Evolutionary conservation across 1,140 invertebrate species (phyloP).

Genomic region (Leptopilina clavipes): DNA sequence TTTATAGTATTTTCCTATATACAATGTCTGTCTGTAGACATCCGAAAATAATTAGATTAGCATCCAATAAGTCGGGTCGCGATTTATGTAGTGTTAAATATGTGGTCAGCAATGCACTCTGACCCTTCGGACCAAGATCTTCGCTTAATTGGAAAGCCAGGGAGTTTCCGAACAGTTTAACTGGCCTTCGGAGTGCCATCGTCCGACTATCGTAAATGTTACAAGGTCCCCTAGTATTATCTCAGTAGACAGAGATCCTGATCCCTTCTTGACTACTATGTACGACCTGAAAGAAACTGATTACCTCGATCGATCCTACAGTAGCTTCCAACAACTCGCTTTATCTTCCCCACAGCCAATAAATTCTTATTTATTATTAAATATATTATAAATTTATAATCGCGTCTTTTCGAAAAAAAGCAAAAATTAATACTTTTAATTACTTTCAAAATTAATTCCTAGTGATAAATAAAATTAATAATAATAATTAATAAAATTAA

Average conservation of each 20-base stretch:
- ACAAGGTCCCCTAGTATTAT: slow-evolving; percentile 62
- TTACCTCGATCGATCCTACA: slow-evolving; percentile 38
- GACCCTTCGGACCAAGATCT: slow-evolving; percentile 64
- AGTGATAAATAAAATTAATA: too few relatives aligned
- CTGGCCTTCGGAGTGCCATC: slow-evolving; percentile 69
- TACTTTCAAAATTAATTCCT: too few relatives aligned
- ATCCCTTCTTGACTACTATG: slow-evolving; percentile 53
- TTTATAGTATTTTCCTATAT: too few relatives aligned
- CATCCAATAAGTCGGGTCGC: slow-evolving; percentile 60
- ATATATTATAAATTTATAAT: too few relatives aligned
- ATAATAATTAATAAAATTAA: too few relatives aligned
- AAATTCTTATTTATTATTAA: background rate
- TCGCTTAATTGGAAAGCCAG: slow-evolving; percentile 74
- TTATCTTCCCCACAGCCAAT: background rate
- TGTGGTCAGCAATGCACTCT: slow-evolving; percentile 65
- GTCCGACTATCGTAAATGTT: slow-evolving; percentile 64
- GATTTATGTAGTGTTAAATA: slow-evolving; percentile 76
- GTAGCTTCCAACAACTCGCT: background rate
- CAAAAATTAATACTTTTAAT: too few relatives aligned
- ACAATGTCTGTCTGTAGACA: too few relatives aligned
- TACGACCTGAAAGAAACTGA: slow-evolving; percentile 53
- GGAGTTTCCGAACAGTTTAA: slow-evolving; percentile 76
- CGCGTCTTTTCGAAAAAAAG: too few relatives aligned
- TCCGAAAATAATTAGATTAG: slow-evolving; percentile 69
- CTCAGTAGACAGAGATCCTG: slow-evolving; percentile 55